phyloP scores from a whole-genome alignment of 2,888 invertebrate genomes.

The Sussaba pulchella region DNA sequence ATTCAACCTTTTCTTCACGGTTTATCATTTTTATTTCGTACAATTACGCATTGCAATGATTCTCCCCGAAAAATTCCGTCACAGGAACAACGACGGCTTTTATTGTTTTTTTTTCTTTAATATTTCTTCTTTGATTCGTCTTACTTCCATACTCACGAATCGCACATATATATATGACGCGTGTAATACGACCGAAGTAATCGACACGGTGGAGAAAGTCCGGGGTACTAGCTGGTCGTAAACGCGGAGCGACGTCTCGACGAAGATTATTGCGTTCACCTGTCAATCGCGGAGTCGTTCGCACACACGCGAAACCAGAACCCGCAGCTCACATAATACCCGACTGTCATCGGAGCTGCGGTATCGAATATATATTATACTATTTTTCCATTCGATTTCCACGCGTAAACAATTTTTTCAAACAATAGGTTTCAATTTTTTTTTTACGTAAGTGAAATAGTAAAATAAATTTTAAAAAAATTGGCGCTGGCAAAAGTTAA shows the following conservation, averaged over 20 bases:
- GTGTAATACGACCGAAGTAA: slow-evolving; percentile 16
- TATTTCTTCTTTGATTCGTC: neutral
- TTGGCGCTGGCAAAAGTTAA: no score
- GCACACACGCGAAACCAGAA: slow-evolving; percentile 32
- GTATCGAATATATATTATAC: slow-evolving; percentile 5
- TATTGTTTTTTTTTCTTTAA: neutral
- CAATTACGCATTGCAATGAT: neutral
- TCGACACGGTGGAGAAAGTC: slow-evolving; percentile 64
- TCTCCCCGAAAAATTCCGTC: neutral
- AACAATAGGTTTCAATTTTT: no score
- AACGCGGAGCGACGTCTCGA: slow-evolving; percentile 55
- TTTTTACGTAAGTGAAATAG: no score
- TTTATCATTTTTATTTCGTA: neutral
- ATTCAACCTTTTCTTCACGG: no score
- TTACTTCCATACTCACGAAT: no score
- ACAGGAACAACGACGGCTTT: neutral
- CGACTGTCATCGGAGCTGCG: neutral
- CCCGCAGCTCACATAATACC: neutral
- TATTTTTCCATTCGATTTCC: no score
- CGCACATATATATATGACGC: neutral
- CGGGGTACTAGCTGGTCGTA: slow-evolving; percentile 63
- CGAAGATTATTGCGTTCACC: slow-evolving; percentile 67
- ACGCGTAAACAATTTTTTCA: slow-evolving; percentile 6
- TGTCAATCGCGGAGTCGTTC: slow-evolving; percentile 66
- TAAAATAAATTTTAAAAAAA: no score